Conservation (phyloP, 2,888 invertebrate species). For the Dicyrtomina minuta region DNA sequence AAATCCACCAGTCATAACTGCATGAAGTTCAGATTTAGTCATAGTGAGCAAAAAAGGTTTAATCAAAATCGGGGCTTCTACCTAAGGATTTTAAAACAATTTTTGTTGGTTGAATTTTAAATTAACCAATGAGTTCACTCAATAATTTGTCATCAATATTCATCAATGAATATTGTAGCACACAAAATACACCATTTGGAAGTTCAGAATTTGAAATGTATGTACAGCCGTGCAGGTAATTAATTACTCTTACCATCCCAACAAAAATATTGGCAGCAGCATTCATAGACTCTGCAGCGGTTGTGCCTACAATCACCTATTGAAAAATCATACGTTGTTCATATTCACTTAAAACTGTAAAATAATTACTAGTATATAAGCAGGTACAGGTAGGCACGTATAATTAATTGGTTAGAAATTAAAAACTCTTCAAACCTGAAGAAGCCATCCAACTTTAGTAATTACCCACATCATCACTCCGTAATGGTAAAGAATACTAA, state of each 20-base stretch:
- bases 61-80: constrained; percentile 85
- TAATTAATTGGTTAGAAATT: not conserved
- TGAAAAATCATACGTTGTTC: not conserved
- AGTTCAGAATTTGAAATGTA: too few relatives aligned
- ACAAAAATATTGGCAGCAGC: constrained; percentile 92
- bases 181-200: too few relatives aligned
- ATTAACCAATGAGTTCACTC: too few relatives aligned
- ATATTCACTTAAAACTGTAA: too few relatives aligned
- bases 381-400: too few relatives aligned
- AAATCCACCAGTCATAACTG: constrained; percentile 91
- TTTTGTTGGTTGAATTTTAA: too few relatives aligned
- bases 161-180: too few relatives aligned
- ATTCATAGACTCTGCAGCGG: constrained; percentile 91
- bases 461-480: constrained; percentile 87
- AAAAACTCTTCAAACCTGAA: constrained; percentile 61
- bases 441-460: constrained; percentile 73
- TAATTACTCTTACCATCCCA: constrained; percentile 90
- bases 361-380: too few relatives aligned
- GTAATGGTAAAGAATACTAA: constrained; percentile 83
- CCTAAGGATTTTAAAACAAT: too few relatives aligned
- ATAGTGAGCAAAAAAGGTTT: constrained; percentile 80
- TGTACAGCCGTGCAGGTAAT: too few relatives aligned
- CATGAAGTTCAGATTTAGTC: constrained; percentile 88
- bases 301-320: constrained; percentile 74
- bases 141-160: too few relatives aligned